Base-by-base conservation (phyloP, 1,140 invertebrate genomes). In the Drosophila jambulina region DNA sequence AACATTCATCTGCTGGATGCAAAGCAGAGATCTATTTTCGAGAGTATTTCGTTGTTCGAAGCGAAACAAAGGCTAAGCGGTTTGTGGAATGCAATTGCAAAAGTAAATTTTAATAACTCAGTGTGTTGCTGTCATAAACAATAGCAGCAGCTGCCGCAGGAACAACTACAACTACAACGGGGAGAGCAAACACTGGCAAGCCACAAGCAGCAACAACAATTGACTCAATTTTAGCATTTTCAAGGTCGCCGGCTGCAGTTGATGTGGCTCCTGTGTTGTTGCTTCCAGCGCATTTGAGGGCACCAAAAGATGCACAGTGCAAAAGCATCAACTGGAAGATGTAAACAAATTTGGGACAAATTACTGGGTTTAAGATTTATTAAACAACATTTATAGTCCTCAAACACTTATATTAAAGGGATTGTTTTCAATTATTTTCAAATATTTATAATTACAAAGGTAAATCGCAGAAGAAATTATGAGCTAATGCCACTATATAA, bases 21-120 rank as follows among this genome's bases (percentile, higher is more conserved):
- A 75, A 83, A 88, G 58, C 84, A 87, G 85, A 78, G 32, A 49
- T 57, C 43, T 51, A 36, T 59, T 58, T 57, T 38, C 32, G 72
- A 59, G 34, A 72, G 56, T 60, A 59, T 67, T 68, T 36, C 27
- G 34, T 17, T 43, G 36, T 42, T 63, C 49, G 61, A 38, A 53
- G 56, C 62, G 46, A 53, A 76, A 65, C 78, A 83, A 74, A 58
- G 45, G 58, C 60, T 72, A 60, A 85, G 49, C 49, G 62, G 70
- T 42, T 78, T 81, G 60, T 40, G 57, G 45, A 83, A 56, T 78
- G 76, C 59, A 76, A 60, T 83, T 77, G 67, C 62, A 78, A 88
- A 76, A 74, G 72, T 75, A 70, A 78, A 77, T 88, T 87, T 87
- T 75, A 88, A 88, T 83, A 87, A 78, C 83, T 78, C 72, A 65